A percentile compares a stretch with the other conserved stretches of the same genome.
Conservation (phyloP, 2,113 vertebrate species). For the Sminthopsis crassicaudata region DNA sequence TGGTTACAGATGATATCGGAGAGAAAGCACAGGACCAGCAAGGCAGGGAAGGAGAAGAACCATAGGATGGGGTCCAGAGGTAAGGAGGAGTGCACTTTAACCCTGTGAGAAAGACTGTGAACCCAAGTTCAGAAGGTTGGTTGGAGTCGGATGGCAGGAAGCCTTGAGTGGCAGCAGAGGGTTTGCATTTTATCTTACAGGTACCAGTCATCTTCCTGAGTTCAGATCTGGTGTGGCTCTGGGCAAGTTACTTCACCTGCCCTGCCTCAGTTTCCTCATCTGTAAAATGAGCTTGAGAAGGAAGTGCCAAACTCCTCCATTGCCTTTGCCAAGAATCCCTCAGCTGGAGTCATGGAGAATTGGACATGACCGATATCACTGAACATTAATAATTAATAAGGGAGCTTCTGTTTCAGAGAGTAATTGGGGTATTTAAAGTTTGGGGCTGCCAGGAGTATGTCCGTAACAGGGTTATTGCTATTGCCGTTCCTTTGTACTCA, state of each 20-base stretch:
- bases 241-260: background rate
- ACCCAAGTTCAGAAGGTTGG: too few relatives aligned
- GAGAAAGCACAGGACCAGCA: too few relatives aligned
- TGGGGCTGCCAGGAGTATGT: background rate
- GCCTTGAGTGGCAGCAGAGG: background rate
- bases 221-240: background rate
- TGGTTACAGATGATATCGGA: too few relatives aligned
- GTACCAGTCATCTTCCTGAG: background rate
- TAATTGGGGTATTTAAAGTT: background rate
- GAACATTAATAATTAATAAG: background rate
- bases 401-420: background rate
- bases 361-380: background rate
- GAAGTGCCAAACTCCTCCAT: background rate
- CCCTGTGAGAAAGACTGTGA: too few relatives aligned
- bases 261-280: background rate
- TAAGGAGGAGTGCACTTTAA: too few relatives aligned
- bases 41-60: too few relatives aligned
- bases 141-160: too few relatives aligned
- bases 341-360: background rate
- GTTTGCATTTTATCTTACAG: background rate
- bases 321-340: background rate
- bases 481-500: background rate
- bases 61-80: too few relatives aligned
- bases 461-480: fast-evolving
- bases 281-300: background rate